Base-by-base conservation (phyloP, 2,797 vertebrate species). In the Chaetodon trifasciatus region DNA sequence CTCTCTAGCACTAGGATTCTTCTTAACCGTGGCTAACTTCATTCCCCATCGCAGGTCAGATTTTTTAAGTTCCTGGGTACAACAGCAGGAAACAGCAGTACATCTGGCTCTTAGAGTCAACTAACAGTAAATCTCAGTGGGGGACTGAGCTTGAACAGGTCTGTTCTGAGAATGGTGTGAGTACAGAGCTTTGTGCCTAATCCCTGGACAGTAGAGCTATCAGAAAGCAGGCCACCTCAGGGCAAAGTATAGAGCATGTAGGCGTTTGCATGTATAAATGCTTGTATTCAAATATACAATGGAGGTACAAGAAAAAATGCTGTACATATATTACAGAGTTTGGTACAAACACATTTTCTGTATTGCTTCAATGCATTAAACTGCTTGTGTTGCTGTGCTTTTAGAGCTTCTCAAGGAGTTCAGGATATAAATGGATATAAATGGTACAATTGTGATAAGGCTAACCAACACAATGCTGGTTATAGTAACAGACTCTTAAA, bases 161-260 rank as follows among this genome's bases (percentile, higher is more conserved):
- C 50, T 86, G 79, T 76, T 63, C 76, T 63, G 73, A 81, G 85
- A 83, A 82, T 19, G 24, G 76, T 81, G 81, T 69, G 83, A 83
- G 87, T 75, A 71, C 61, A 79, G 46, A 88, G 86, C 86, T 90
- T 89, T 88, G 82, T 81, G 85, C 42, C 78, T 93, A 96, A 95
- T 95, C 95, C 89, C 84, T 82, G 72, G 83, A 92, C 70, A 86
- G 88, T 71, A 85, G 86, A 79, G 89, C 65, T 32, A 88, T 89
- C 88, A 85, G 86, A 80, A 82, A 89, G 73, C 80, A 91, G 83
- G 82, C 32, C 79, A 86, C 76, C 80, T 82, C 32, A 79, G 81
- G 87, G 76, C 73, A 91, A 81, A 57, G 47, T 76, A 58, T 12
- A 66, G 52, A 56, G 40, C 56, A 80, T n/a, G 39, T 7, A 42